Conservation (phyloP, 53 echinoderm and acorn worm genomes). For the Holothuria leucospilota region DNA sequence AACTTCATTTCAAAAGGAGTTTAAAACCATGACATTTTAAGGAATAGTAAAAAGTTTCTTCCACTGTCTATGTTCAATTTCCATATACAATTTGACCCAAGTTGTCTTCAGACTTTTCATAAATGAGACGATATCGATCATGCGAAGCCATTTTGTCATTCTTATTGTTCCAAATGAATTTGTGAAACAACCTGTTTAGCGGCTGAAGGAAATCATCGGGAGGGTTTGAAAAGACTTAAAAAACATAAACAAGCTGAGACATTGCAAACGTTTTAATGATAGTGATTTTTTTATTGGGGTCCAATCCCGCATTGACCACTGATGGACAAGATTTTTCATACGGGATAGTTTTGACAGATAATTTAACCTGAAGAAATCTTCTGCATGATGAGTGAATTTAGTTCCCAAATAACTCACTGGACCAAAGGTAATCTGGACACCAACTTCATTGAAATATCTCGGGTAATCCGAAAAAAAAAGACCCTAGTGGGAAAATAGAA, state of each 20-base stretch:
- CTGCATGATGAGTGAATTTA: not conserved
- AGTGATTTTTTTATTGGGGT: not conserved
- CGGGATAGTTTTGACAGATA: constrained; percentile 2
- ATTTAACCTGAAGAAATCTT: not conserved
- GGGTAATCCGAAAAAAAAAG: not conserved
- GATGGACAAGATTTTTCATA: not conserved
- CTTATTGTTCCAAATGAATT: constrained; percentile 12
- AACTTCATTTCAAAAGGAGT: not conserved
- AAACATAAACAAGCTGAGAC: not conserved
- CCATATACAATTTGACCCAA: not conserved
- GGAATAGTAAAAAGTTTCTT: not conserved
- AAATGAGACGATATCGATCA: not conserved
- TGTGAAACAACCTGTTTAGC: not conserved
- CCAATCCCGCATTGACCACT: not conserved
- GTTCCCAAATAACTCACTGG: not conserved
- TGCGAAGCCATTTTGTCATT: not conserved
- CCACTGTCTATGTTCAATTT: not conserved
- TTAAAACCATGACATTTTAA: not conserved
- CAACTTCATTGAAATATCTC: not conserved
- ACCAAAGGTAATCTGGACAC: not conserved
- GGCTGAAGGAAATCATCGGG: not conserved
- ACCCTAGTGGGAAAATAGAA: not conserved
- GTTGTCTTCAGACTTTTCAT: not conserved
- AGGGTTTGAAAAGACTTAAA: not conserved
- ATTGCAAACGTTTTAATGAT: not conserved